Evolutionary conservation across 2,113 vertebrate genomes (phyloP), one percentile per base, ranked within the genome.

Genomic region (Chiloscyllium plagiosum): DNA sequence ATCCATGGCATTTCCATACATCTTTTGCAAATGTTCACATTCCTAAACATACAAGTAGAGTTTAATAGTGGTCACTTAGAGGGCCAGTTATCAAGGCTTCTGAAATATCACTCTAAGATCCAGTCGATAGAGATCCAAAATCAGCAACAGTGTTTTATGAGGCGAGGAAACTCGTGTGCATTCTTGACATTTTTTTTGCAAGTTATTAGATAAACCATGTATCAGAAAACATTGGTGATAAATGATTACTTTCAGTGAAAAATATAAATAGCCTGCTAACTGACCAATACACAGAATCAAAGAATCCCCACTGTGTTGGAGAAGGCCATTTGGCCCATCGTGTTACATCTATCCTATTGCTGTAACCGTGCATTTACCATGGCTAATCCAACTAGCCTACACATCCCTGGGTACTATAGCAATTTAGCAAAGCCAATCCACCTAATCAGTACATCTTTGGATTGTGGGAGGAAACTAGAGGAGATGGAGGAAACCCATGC

Each of bases 1-100:
- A 1, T 99, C 99, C 97, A 99, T 98, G 96, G 98, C 98, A 95
- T 97, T 97, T 1, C 99, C 99, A 0, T 99, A 99, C 98, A 99
- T 98, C 98, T 99, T 99, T 98, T 99, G 99, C 68, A 99, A 98
- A 97, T 99, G 99, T 97, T 99, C 99, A 93, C 99, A 99, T 97
- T 99, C 99, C 99, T 99, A 96, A 2, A 76, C 22, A 95, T 50
- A 42, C 72, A 95, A 95, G 72, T 90, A 61, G 47, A 76, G 47
- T 68, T 93, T 68, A 93, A 65, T 2, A 37, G 15, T 68, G 33
- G 61, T 93, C 61, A 37, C 7, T 93, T 66, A 61, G 87, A 66
- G 69, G 52, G 52, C 69, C 26, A 26, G 37, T 47, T 26, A 61
- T 47, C 42, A 69, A 20, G 42, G 66, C 24, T 94, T 47, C n/a